Base-by-base conservation (phyloP, 2,797 vertebrate species). In the Syncerus caffer region DNA sequence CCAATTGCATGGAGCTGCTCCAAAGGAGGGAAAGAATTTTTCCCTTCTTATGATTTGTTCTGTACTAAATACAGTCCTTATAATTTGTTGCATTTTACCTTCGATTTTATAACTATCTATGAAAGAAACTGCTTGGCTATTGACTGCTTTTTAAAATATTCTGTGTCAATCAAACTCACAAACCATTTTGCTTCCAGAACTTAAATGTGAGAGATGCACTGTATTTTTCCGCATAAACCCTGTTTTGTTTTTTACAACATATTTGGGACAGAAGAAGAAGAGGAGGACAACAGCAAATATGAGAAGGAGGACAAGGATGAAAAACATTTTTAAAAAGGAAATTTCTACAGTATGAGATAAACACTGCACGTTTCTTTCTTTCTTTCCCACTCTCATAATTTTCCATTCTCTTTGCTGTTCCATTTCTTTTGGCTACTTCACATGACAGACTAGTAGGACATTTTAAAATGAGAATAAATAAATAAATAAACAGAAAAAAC, bases 121-220 rank as follows among this genome's bases (percentile, higher is more conserved):
- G 45, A 85, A 87, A 88, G n/a, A 92, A 79, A 60, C 38, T 53
- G 13, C 13, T 34, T 78, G 27, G 3, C 13, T 85, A 55, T 27
- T 60, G 80, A 64, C 87, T 85, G n/a, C 2, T 83, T 93, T 85
- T 31, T 55, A 34, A 89, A 87, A 78, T 53, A 25, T 45, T 89
- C 51, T 60, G 9, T 19, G 76, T 67, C 25, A n/a, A 21, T 78
- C 19, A 34, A 83, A 53, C 50, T 62, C 53, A 45, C 19, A 85
- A 91, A 51, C 15, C 1, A 53, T 80, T 82, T 21, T 88, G 15
- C 16, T 53, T 89, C 45, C 9, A 85, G 45, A 38, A 64, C 27
- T 86, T 90, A 57, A 85, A 51, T 57, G 27, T 4, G 45, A 85
- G 7, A 42, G 5, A 57, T 45, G 57, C 95, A 21, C 27, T 7